A percentile compares a stretch with the other conserved stretches of the same genome.
These are phyloP conservation scores for Pantherophis vulpinus DNA, from an alignment of 2,797 vertebrate genomes.

Conservation along the genomic window DNA sequence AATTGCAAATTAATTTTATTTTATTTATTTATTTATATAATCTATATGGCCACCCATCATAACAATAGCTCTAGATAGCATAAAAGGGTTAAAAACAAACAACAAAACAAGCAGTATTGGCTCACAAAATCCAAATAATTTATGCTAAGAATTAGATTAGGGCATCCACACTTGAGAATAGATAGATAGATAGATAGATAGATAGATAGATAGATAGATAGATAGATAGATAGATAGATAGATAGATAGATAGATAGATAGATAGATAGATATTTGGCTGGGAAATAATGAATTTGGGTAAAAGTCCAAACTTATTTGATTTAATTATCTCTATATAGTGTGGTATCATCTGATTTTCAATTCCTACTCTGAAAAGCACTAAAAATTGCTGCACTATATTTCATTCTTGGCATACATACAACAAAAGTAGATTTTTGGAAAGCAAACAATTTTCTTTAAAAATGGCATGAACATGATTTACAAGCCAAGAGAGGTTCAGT, in stretches of 20 bases:
- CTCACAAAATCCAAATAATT: not conserved
- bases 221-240: too few relatives aligned
- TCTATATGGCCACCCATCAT: not conserved
- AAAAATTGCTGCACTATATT: not conserved
- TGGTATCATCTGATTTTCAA: constrained; percentile 1
- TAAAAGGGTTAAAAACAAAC: not conserved
- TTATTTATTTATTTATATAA: not conserved
- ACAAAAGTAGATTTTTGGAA: constrained; percentile 54
- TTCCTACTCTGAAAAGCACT: not conserved
- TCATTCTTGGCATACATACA: constrained; percentile 45
- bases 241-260: too few relatives aligned
- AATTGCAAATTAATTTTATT: not conserved
- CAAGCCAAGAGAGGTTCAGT: constrained; percentile 35
- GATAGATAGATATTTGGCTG: not conserved
- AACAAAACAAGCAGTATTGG: not conserved
- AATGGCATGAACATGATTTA: constrained; percentile 34
- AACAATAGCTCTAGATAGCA: not conserved
- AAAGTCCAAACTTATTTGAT: not conserved
- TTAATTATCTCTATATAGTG: not conserved
- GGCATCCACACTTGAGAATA: not conserved
- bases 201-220: too few relatives aligned
- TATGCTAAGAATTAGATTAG: not conserved
- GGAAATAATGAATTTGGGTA: not conserved
- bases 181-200: too few relatives aligned
- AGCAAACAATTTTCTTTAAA: constrained; percentile 48